A percentile compares a stretch with the other conserved stretches of the same genome.
Evolutionary conservation across 2,113 vertebrate genomes (phyloP).

Genomic region (Puntigrus tetrazona): DNA sequence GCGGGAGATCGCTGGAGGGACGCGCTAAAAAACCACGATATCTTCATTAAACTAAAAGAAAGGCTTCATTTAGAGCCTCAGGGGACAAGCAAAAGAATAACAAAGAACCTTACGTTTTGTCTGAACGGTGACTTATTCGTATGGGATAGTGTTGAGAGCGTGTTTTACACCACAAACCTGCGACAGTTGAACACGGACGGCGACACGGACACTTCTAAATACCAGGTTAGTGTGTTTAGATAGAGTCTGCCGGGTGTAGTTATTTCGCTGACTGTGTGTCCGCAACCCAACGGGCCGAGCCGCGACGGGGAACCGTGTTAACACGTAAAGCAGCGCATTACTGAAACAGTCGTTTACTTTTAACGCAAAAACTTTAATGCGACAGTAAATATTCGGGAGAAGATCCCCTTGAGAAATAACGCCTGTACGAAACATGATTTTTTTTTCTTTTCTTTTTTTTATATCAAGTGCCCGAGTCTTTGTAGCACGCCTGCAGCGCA

Average conservation of each 20-base stretch:
- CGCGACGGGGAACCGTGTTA: neutral
- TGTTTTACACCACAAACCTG: constrained; percentile 83
- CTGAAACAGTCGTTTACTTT: neutral
- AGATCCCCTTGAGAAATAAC: neutral
- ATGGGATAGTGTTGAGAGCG: constrained; percentile 78
- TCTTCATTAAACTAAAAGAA: constrained; percentile 76
- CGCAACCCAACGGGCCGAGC: constrained; percentile 73
- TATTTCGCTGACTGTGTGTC: constrained; percentile 23
- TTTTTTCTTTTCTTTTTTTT: no score
- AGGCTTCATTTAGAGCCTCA: constrained; percentile 55
- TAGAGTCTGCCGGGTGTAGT: neutral
- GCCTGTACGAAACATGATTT: neutral
- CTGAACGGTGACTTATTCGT: constrained; percentile 83
- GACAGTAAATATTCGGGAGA: neutral
- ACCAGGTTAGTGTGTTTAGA: constrained; percentile 69
- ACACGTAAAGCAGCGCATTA: neutral
- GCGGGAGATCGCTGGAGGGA: constrained; percentile 77
- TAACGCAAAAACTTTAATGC: neutral
- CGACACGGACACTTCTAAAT: constrained; percentile 54
- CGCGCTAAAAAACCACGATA: constrained; percentile 76
- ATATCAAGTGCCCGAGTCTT: neutral
- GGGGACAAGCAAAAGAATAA: constrained; percentile 50
- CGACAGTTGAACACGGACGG: constrained; percentile 71
- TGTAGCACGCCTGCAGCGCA: neutral
- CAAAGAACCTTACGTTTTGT: constrained; percentile 81